Conservation (phyloP, 2,888 invertebrate genomes). For the Meloe dianella region DNA sequence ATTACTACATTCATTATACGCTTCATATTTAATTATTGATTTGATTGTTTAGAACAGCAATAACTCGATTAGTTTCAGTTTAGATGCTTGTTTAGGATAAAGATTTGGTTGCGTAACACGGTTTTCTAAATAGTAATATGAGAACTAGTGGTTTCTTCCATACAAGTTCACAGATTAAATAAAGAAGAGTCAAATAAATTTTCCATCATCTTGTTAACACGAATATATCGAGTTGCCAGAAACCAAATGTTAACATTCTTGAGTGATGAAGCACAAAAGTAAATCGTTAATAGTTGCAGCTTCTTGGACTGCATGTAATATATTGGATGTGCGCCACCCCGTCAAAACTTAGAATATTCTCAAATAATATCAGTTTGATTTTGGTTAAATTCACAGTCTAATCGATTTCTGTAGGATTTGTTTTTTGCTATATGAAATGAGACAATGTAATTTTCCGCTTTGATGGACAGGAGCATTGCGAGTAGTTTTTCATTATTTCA, state of each 20-base stretch:
- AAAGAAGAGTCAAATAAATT: conserved; percentile 45
- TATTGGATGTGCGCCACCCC: conserved; percentile 42
- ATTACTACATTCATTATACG: background rate
- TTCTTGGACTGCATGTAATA: conserved; percentile 52
- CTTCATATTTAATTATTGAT: background rate
- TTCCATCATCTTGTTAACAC: conserved; percentile 40
- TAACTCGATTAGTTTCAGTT: background rate
- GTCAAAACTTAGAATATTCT: conserved; percentile 41
- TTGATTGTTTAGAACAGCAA: background rate
- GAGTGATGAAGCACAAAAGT: conserved; percentile 57
- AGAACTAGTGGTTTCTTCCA: conserved; percentile 31
- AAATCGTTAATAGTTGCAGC: conserved; percentile 57
- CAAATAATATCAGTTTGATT: conserved; percentile 15
- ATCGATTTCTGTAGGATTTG: conserved; percentile 24
- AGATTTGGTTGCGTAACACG: background rate
- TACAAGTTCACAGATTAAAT: conserved; percentile 48
- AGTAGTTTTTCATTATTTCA: conserved; percentile 45
- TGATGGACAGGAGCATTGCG: conserved; percentile 53
- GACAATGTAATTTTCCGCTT: conserved; percentile 58
- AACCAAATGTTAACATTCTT: conserved; percentile 58
- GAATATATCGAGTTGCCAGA: conserved; percentile 51
- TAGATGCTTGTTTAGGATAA: background rate
- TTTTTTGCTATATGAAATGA: conserved; percentile 50
- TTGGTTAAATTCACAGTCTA: conserved; percentile 39
- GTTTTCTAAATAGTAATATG: background rate